A percentile compares a stretch with the other conserved stretches of the same genome.
phyloP scores from a whole-genome alignment of 2,113 vertebrate species.

The Hemiscyllium ocellatum region DNA sequence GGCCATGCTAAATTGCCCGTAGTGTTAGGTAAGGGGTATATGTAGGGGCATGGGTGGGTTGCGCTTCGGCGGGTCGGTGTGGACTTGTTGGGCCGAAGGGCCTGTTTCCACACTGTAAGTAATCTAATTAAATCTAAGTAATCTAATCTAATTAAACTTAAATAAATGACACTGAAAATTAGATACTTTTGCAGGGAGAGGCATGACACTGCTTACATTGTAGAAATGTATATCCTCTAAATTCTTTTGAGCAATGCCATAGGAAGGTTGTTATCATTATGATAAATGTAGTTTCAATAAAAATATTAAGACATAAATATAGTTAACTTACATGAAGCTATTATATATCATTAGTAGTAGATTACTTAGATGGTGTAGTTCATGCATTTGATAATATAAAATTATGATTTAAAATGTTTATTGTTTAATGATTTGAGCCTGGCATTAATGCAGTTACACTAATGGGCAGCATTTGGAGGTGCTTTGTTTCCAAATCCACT shows the following conservation, averaged over 20 bases:
- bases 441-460: background rate
- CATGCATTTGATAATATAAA: background rate
- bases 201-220: background rate
- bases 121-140: too few relatives aligned
- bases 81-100: too few relatives aligned
- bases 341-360: background rate
- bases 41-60: too few relatives aligned
- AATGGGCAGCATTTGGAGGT: background rate
- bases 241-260: background rate
- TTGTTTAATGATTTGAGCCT: slow-evolving; percentile 8
- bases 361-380: background rate
- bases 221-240: background rate
- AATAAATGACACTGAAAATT: background rate
- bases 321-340: background rate
- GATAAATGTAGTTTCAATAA: background rate
- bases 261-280: background rate
- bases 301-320: background rate
- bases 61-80: too few relatives aligned
- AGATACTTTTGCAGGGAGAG: background rate
- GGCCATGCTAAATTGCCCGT: too few relatives aligned
- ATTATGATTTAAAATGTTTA: background rate
- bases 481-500: background rate
- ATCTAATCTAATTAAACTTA: too few relatives aligned
- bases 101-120: too few relatives aligned
- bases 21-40: too few relatives aligned